These are phyloP conservation scores for Chrysochloris asiatica DNA, from an alignment of 2,113 vertebrate species.

Conservation along the genomic window DNA sequence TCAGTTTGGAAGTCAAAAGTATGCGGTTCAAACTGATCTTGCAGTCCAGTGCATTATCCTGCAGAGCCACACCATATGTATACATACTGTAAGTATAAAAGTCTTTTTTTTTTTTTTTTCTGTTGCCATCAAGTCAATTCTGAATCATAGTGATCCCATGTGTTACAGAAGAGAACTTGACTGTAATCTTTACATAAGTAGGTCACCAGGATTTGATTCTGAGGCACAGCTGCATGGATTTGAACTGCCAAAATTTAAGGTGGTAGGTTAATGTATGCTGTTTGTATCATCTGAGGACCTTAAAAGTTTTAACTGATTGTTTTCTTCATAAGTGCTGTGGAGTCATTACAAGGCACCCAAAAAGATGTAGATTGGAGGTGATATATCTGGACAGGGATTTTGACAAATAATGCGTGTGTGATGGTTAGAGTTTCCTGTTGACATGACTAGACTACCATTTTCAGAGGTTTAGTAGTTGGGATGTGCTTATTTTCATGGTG, in stretches of 20 bases:
- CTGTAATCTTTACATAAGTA: background rate
- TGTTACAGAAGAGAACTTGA: background rate
- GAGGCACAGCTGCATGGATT: background rate
- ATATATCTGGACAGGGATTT: background rate
- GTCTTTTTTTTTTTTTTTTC: background rate
- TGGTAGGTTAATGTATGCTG: background rate
- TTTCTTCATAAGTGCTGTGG: too few relatives aligned
- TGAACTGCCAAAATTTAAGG: background rate
- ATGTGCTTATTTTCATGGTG: too few relatives aligned
- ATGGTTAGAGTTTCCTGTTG: too few relatives aligned
- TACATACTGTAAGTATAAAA: background rate
- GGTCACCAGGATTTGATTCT: background rate
- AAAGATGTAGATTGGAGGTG: background rate
- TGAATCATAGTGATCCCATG: background rate
- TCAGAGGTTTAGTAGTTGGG: too few relatives aligned
- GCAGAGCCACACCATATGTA: too few relatives aligned
- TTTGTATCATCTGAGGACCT: background rate
- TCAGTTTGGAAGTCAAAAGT: background rate
- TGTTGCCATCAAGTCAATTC: background rate
- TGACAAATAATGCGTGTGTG: too few relatives aligned
- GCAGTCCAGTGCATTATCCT: too few relatives aligned
- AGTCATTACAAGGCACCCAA: background rate
- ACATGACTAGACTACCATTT: too few relatives aligned
- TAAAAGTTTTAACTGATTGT: background rate
- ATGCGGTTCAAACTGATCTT: background rate